Evolutionary conservation across 2,797 vertebrate genomes (phyloP), one percentile per base, ranked within the genome.

Genomic region (Setipinna tenuifilis): DNA sequence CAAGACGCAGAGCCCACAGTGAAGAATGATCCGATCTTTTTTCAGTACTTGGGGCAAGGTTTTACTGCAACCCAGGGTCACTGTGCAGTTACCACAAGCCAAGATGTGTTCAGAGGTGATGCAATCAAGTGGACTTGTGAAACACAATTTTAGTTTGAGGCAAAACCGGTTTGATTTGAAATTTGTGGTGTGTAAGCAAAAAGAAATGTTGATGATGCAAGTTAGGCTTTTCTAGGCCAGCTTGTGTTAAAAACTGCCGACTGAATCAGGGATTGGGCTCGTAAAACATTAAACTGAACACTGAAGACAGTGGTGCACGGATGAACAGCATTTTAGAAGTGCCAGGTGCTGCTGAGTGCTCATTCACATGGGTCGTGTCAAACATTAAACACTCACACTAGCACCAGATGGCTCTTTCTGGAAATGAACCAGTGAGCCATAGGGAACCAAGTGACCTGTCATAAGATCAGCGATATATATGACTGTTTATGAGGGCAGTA

Each of bases 371-470:
- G 71, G 19, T 78, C 35, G 21, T 78, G 71, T 78, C 71, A 78
- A 78, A 78, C 35, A 78, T 78, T 78, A 78, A 31, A 78, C 71
- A 78, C 17, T 78, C 65, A 71, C 65, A 71, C 65, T 31, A 0
- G 35, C 35, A 21, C 71, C 59, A 62, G 46, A 23, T 48, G 41
- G 41, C 68, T 81, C 78, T 31, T 84, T 57, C 78, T 62, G 54
- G 71, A 44, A 78, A 78, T 57, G 50, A 44, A n/a, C 75, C 46
- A 31, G 28, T 28, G 82, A 50, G 44, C 78, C 82, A 1, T 9
- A 85, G 57, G 82, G 46, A 54, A 59, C 65, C 58, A 82, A 80
- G 58, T 41, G 71, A 78, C 71, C 71, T 44, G 71, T 78, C 35
- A 44, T 19, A 78, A 78, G 71, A 78, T 21, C 71, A 78, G 71